Evolutionary conservation across 2,888 invertebrate species (phyloP), one percentile per base, ranked within the genome.

Genomic region (Aleiodes alternator): DNA sequence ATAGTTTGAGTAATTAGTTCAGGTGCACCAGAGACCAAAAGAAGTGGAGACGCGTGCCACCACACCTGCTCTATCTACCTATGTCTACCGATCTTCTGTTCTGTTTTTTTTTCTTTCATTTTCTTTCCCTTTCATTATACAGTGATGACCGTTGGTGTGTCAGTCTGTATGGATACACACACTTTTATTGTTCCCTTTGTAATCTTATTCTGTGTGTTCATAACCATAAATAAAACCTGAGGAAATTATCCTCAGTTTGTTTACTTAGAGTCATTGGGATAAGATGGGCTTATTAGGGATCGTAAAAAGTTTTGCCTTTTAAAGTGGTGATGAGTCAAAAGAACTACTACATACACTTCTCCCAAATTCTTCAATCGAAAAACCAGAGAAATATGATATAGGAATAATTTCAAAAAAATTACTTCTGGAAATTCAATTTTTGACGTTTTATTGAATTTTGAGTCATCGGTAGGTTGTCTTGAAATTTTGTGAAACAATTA

Each of bases 1-100:
- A 64, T 64, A 34, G 64, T 64, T 43, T 64, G 64, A 64, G 64
- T 64, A 64, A 64, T 64, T 64, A 64, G 64, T 64, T 64, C 64
- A 64, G 64, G 64, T 64, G 64, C 64, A 64, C 43, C 64, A 64
- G 23, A 64, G 23, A 14, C 43, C 43, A 48, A 64, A 64, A 64
- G 64, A 64, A 64, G 48, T 64, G 64, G 43, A 48, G 64, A 64
- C 64, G 64, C 64, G 64, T 64, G 64, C 64, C 64, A 64, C 64
- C 12, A 64, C 64, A 64, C 64, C 64, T 64, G 64, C 64, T 43
- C 59, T 64, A 16, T 34, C 48, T 14, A 43, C 56, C 64, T 64
- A 43, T 23, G 48, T 64, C 64, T 16, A 43, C 64, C 64, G 43
- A 64, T 64, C 64, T 16, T 64, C 48, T 64, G 4, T 43, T 43